phyloP scores from a whole-genome alignment of 2,888 invertebrate species.

The Carabus problematicus region DNA sequence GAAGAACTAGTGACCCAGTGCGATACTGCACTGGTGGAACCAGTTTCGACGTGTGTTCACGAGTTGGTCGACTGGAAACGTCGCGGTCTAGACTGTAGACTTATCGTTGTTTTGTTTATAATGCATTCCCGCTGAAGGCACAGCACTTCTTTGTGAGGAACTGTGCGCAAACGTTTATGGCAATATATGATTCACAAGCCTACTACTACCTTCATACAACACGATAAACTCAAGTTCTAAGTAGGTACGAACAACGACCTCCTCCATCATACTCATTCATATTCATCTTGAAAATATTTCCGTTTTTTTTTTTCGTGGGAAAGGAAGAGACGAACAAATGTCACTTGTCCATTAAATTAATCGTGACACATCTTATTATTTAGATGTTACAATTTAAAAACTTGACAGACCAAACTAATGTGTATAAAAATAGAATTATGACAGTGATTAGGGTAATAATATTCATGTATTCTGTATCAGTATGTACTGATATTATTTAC shows the following conservation, averaged over 20 bases:
- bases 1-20: constrained; percentile 13
- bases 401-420: too few species aligned
- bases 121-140: constrained; percentile 28
- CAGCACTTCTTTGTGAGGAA: constrained; percentile 6
- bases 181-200: constrained; percentile 19
- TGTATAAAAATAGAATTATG: too few species aligned
- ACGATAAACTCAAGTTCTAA: not conserved
- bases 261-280: constrained; percentile 5
- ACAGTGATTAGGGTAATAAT: too few species aligned
- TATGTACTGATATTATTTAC: too few species aligned
- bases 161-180: constrained; percentile 14
- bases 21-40: not conserved
- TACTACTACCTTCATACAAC: not conserved
- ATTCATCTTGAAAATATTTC: constrained; percentile 5
- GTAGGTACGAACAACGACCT: not conserved
- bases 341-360: too few species aligned
- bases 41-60: not conserved
- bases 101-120: constrained; percentile 28
- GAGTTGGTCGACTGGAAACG: constrained; percentile 1
- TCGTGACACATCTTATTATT: too few species aligned
- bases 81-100: constrained; percentile 15
- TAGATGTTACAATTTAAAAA: too few species aligned
- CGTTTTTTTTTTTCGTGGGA: too few species aligned
- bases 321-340: too few species aligned
- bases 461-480: too few species aligned